Evolutionary conservation across 2,888 invertebrate species (phyloP).

Genomic region (Timandra comae): DNA sequence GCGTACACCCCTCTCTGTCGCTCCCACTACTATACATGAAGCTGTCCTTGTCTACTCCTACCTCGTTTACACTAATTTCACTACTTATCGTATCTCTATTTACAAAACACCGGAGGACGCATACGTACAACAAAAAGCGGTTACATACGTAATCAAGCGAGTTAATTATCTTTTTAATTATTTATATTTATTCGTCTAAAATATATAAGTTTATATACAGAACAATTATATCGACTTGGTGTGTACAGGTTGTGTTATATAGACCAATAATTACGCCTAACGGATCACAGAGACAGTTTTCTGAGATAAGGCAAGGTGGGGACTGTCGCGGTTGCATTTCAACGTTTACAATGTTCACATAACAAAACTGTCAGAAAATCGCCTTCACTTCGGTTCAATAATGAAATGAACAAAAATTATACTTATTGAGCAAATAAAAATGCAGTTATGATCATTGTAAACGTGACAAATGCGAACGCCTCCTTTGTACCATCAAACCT

Average conservation of each 20-base stretch:
- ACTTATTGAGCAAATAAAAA: conserved; percentile 2
- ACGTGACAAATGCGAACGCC: conserved; percentile 26
- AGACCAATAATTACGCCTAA: conserved; percentile 57
- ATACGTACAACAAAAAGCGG: conserved; percentile 8
- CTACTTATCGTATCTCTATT: conserved; percentile 16
- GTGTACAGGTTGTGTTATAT: conserved; percentile 24
- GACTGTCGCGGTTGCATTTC: conserved; percentile 33
- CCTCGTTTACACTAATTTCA: conserved; percentile 6
- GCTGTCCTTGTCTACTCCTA: background rate
- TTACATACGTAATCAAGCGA: conserved; percentile 16
- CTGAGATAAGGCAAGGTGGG: conserved; percentile 72
- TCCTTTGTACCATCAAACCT: conserved; percentile 48
- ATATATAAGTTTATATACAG: conserved; percentile 24
- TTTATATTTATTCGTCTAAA: conserved; percentile 21
- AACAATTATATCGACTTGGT: conserved; percentile 18
- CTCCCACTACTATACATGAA: background rate
- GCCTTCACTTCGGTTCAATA: background rate
- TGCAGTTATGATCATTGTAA: conserved; percentile 17
- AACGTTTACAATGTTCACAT: conserved; percentile 9
- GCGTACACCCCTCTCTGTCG: conserved; percentile 8
- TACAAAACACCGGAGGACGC: conserved; percentile 23
- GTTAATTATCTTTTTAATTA: conserved; percentile 1
- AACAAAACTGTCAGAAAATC: conserved; percentile 7
- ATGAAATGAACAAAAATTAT: background rate
- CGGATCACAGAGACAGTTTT: conserved; percentile 72